Evolutionary conservation across 2,113 vertebrate species (phyloP).

Genomic region (Petrocephalus microphthalmus): DNA sequence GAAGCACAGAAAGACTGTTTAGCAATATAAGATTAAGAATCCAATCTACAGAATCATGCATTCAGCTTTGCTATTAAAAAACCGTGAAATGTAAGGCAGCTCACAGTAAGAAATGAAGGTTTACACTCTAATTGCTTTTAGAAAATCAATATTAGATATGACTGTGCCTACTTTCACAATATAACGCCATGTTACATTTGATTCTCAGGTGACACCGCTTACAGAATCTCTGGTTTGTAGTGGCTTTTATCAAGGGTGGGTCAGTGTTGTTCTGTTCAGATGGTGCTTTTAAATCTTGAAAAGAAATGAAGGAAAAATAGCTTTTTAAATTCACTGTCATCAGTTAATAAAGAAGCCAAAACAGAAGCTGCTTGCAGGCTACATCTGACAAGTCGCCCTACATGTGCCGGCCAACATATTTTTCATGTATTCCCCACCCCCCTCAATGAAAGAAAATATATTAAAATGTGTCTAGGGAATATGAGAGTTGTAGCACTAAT

Average conservation of each 20-base stretch:
- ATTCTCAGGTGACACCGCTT: neutral
- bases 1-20: neutral
- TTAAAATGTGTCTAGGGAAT: neutral
- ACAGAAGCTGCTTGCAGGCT: slow-evolving; percentile 1
- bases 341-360: neutral
- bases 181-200: neutral
- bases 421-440: neutral
- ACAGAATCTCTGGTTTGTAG: neutral
- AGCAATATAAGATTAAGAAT: neutral
- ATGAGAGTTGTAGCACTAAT: neutral
- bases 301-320: neutral
- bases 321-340: neutral
- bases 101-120: neutral
- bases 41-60: neutral
- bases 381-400: neutral
- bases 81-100: neutral
- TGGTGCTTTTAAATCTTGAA: neutral
- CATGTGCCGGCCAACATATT: neutral
- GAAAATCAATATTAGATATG: neutral
- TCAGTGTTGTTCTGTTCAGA: neutral
- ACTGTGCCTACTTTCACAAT: neutral
- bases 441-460: neutral
- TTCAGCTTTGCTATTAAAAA: neutral
- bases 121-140: slow-evolving; percentile 1
- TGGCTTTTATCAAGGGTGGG: neutral